phyloP scores from a whole-genome alignment of 2,113 vertebrate species.

The Chloroceryle aenea region DNA sequence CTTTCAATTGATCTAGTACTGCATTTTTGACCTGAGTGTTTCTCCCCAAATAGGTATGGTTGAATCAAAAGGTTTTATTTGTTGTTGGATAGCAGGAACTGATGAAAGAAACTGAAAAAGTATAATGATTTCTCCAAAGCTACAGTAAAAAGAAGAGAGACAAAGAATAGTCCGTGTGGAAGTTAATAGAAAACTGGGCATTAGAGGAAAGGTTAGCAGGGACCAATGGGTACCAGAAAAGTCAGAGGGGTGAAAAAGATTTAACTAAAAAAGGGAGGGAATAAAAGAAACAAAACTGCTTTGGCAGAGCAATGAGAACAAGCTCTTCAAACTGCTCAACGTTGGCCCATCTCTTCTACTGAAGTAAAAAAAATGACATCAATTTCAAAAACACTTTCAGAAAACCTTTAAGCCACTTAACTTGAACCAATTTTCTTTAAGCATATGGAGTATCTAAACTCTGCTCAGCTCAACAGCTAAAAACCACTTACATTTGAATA shows the following conservation, averaged over 20 bases:
- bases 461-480: background rate
- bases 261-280: background rate
- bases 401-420: background rate
- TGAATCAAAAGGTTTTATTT: background rate
- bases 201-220: slow-evolving; percentile 10
- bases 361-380: background rate
- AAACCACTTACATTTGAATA: background rate
- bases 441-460: background rate
- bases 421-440: background rate
- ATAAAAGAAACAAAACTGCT: background rate
- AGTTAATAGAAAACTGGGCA: slow-evolving; percentile 1
- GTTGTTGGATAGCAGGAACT: background rate
- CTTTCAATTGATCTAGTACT: background rate
- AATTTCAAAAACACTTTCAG: background rate
- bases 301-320: background rate
- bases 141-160: background rate
- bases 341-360: background rate
- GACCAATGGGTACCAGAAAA: background rate
- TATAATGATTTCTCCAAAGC: background rate
- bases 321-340: background rate
- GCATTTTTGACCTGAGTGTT: background rate
- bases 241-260: background rate
- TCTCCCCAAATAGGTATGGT: background rate
- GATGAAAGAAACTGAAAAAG: background rate
- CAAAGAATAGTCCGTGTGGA: background rate